Conservation (phyloP, 2,797 vertebrate genomes). For the Sebastiscus tertius region DNA sequence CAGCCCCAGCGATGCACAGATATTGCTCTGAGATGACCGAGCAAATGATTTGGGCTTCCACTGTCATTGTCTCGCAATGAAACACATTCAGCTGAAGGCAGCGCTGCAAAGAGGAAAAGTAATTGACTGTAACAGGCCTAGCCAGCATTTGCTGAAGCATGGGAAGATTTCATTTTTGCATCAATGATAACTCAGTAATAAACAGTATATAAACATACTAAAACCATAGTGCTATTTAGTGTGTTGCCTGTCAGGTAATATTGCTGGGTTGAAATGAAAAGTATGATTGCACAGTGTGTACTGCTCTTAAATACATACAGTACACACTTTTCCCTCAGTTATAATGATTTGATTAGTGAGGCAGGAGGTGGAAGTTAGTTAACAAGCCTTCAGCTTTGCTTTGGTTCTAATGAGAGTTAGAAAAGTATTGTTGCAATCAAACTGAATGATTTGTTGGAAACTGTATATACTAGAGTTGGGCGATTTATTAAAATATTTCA, state of each 20-base stretch:
- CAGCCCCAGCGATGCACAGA: slow-evolving; percentile 16
- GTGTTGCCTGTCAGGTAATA: not conserved
- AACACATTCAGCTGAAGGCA: slow-evolving; percentile 31
- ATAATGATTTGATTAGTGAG: not conserved
- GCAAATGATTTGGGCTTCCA: slow-evolving; percentile 42
- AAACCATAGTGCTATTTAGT: not conserved
- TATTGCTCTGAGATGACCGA: slow-evolving; percentile 51
- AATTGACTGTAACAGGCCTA: slow-evolving; percentile 31
- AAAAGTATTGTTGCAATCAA: not conserved
- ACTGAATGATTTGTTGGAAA: not conserved
- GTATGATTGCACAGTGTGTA: not conserved
- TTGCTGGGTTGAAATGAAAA: not conserved
- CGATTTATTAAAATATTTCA: too few relatives aligned
- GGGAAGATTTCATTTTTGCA: slow-evolving; percentile 4
- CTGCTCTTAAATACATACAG: not conserved
- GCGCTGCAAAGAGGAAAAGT: slow-evolving; percentile 4
- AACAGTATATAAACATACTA: slow-evolving; percentile 8
- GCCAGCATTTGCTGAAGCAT: not conserved
- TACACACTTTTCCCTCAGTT: not conserved
- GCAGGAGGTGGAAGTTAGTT: not conserved
- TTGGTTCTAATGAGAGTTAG: not conserved
- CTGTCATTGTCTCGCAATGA: slow-evolving; percentile 22
- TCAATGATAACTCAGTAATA: not conserved
- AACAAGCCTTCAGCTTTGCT: not conserved
- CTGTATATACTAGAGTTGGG: not conserved